Conservation (phyloP, 2,113 vertebrate genomes). For the Trichomycterus rosablanca region DNA sequence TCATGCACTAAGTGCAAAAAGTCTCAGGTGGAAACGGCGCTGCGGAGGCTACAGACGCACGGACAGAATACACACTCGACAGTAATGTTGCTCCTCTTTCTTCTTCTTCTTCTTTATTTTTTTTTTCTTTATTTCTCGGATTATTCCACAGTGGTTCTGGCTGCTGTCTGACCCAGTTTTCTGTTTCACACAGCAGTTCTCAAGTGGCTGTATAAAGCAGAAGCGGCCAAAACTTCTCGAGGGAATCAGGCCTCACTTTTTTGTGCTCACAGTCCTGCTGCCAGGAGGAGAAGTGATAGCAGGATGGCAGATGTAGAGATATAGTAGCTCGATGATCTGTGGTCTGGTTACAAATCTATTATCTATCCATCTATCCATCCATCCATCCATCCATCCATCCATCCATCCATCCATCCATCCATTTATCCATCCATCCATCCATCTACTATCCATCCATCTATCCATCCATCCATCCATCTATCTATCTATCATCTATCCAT, state of each 20-base stretch:
- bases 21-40: constrained; percentile 36
- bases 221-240: background rate
- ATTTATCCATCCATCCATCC: too few relatives aligned
- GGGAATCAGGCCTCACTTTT: constrained; percentile 15
- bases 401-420: too few relatives aligned
- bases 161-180: constrained; percentile 62
- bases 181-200: constrained; percentile 25
- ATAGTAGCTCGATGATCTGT: too few relatives aligned
- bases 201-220: constrained; percentile 26
- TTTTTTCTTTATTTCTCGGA: background rate
- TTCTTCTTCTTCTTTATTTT: too few relatives aligned
- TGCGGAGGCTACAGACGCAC: constrained; percentile 24
- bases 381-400: too few relatives aligned
- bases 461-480: too few relatives aligned
- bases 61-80: background rate
- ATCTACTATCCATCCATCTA: too few relatives aligned
- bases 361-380: too few relatives aligned
- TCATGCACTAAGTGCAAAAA: constrained; percentile 41
- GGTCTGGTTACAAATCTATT: too few relatives aligned
- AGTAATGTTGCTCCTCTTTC: background rate
- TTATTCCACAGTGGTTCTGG: constrained; percentile 12
- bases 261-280: background rate
- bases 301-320: constrained; percentile 1
- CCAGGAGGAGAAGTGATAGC: background rate
- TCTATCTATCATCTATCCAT: too few relatives aligned